These are phyloP conservation scores for Xenopus borealis DNA, from an alignment of 2,113 vertebrate genomes.

Conservation along the genomic window DNA sequence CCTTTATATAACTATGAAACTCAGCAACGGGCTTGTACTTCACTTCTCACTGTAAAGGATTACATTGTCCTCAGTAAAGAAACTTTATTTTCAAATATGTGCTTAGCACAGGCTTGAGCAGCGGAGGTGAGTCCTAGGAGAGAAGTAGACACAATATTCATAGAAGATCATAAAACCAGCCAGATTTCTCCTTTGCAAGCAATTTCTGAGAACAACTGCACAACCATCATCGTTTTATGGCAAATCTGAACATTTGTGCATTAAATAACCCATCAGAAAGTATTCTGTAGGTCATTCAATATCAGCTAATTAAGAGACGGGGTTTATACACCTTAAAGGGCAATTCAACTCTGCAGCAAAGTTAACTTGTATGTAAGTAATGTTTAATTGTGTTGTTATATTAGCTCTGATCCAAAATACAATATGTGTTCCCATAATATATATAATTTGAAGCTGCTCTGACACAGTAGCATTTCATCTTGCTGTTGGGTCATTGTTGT, in stretches of 20 bases:
- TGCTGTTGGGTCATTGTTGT: too few relatives aligned
- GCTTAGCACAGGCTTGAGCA: conserved; percentile 8
- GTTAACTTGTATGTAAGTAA: too few relatives aligned
- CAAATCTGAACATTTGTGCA: conserved; percentile 42
- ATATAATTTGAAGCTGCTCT: too few relatives aligned
- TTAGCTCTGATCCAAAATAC: too few relatives aligned
- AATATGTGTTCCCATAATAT: too few relatives aligned
- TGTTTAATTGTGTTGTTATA: too few relatives aligned
- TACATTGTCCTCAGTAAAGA: conserved; percentile 8
- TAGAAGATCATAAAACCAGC: conserved; percentile 35
- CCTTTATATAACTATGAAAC: too few relatives aligned
- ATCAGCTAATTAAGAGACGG: conserved; percentile 27
- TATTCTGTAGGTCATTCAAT: conserved; percentile 37
- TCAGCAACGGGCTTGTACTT: too few relatives aligned
- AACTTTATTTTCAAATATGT: conserved; percentile 27
- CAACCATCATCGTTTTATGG: conserved; percentile 41
- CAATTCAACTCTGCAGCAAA: too few relatives aligned
- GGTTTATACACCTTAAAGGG: not conserved
- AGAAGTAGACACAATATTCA: conserved; percentile 30
- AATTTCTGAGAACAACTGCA: conserved; percentile 32
- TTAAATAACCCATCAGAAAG: conserved; percentile 28
- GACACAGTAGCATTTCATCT: too few relatives aligned
- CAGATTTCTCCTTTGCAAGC: conserved; percentile 38
- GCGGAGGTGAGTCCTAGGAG: conserved; percentile 33
- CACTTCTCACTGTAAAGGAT: too few relatives aligned